Base-by-base conservation (phyloP, 2,888 invertebrate genomes). In the Microdon myrmicae region DNA sequence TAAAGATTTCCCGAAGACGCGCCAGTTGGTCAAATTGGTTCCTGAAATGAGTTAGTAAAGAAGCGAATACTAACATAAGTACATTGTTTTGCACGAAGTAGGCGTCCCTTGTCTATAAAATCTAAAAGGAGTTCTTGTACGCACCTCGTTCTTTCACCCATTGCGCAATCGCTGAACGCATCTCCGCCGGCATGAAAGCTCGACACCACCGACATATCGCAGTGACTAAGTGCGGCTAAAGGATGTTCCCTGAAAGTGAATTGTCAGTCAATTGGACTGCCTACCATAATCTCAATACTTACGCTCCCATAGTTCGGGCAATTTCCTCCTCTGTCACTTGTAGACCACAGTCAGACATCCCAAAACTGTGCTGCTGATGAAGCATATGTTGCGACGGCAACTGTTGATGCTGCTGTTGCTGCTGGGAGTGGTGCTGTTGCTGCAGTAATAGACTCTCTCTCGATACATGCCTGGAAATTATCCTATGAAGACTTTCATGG, bases 291-390 rank as follows among this genome's bases (percentile, higher is more conserved):
- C 4, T 2, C 7, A 1, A n/a, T n/a, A 68, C 71, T 70, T 82
- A 79, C 70, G 83, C 83, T 26, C 88, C 88, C 90, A 93, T 92
- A 72, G 92, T 92, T 44, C 88, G 83, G 3, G 92, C 92, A 61
- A 95, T 94, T 75, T 95, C 94, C 80, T 94, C 94, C 81, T 95
- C 94, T 4, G 93, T 94, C 43, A 93, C 93, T 83, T 94, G 94
- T 45, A 94, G 83, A 71, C 93, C 94, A 56, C 86, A 88, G 77
- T 92, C 94, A 79, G 90, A 90, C 83, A 88, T 92, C 4, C 69
- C 71, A 34, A 77, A 77, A 69, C 74, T 78, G 28, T 77, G 75
- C 35, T 92, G 92, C 10, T 92, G 92, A 7, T 89, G 90, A 32
- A 64, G 19, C 43, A 64, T 47, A 77, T 92, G 91, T 69, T 88